Percentiles rank a stretch among this genome's conserved stretches.
These are phyloP conservation scores for Oncorhynchus tshawytscha DNA, from an alignment of 2,113 vertebrate species.

Conservation along the genomic window DNA sequence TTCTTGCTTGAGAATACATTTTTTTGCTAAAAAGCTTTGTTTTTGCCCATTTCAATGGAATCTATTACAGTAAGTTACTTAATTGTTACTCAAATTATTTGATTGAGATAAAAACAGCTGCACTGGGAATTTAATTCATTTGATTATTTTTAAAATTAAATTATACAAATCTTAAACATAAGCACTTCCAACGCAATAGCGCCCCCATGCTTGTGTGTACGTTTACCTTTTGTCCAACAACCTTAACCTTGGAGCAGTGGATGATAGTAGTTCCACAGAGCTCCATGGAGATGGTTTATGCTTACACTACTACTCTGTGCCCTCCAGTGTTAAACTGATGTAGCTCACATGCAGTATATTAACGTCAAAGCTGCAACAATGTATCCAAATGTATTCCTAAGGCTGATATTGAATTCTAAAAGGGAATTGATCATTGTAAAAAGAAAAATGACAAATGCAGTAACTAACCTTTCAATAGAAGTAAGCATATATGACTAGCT, in stretches of 20 bases:
- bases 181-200: constrained; percentile 18
- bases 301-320: constrained; percentile 15
- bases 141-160: background rate
- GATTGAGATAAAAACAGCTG: too few species aligned
- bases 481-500: background rate
- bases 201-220: constrained; percentile 18
- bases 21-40: too few species aligned
- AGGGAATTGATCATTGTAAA: constrained; percentile 57
- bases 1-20: too few species aligned
- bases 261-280: background rate
- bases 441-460: constrained; percentile 27
- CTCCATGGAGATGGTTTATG: background rate
- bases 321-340: constrained; percentile 44
- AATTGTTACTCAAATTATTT: too few species aligned
- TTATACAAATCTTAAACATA: background rate
- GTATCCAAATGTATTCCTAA: constrained; percentile 32
- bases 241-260: constrained; percentile 2
- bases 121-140: background rate
- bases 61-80: too few species aligned
- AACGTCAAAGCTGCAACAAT: constrained; percentile 35
- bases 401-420: constrained; percentile 59
- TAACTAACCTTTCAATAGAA: constrained; percentile 47
- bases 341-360: constrained; percentile 24
- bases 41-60: too few species aligned
- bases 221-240: background rate